Base-by-base conservation (phyloP, 2,797 vertebrate genomes). In the Avahi laniger region DNA sequence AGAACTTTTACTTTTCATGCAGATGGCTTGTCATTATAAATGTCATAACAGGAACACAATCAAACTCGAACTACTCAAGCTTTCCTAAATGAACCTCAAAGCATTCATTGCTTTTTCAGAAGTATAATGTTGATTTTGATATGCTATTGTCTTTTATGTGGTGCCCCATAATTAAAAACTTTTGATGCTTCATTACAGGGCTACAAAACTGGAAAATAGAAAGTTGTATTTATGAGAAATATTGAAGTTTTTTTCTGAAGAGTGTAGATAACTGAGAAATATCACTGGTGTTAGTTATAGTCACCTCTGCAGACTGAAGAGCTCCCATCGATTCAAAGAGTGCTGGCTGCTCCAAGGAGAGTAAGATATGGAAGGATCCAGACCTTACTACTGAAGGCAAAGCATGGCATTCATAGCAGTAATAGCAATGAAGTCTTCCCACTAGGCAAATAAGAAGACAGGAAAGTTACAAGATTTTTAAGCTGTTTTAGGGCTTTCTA, bases 21-120 rank as follows among this genome's bases (percentile, higher is more conserved):
- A 97, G 94, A 96, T 94, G 90, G 65, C 61, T 89, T 92, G 76
- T 94, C 92, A 89, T 93, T 91, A 78, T 94, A 72, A 94, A 91
- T 89, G 88, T 82, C 93, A 95, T 93, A 95, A 86, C 52, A 87
- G 41, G 93, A 95, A 75, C 91, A 94, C 76, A 96, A 57, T 48
- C 63, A 63, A 85, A 94, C 59, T 75, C 59, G 52, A 91, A 63
- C 78, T 63, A 26, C 33, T 94, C 67, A 4, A 81, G 76, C 73
- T 76, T 94, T 87, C 69, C 69, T 83, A 87, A 97, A 95, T 81
- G 93, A 94, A 93, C 94, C 82, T 95, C 72, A 10, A 59, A 91
- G 67, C 46, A 48, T 73, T 84, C 94, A n/a, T 57, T 93, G 72
- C 79, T 96, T 93, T 94, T 96, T 78, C 89, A 12, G 75, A 85